phyloP scores from a whole-genome alignment of 2,888 invertebrate species.

The Eubasilissa splendida region DNA sequence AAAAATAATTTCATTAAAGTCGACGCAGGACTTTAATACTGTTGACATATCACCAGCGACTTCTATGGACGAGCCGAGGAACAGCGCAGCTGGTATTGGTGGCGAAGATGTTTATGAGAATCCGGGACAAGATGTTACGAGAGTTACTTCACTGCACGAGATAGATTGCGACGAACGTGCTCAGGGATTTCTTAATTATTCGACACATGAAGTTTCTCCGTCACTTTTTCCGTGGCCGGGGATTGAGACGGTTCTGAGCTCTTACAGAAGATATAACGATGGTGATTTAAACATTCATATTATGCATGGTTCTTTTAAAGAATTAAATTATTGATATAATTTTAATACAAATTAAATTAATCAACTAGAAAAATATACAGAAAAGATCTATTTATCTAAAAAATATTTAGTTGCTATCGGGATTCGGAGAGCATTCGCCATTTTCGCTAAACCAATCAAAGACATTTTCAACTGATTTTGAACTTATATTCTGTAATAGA shows the following conservation, averaged over 20 bases:
- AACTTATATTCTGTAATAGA: too few species aligned
- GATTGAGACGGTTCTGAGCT: constrained; percentile 68
- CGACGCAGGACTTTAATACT: constrained; percentile 61
- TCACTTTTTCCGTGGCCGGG: constrained; percentile 68
- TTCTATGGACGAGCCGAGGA: constrained; percentile 69
- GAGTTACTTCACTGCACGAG: constrained; percentile 7
- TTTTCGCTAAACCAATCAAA: too few species aligned
- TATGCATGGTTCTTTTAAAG: background rate
- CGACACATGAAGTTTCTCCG: constrained; percentile 46
- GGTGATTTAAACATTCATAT: constrained; percentile 64
- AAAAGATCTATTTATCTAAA: too few species aligned
- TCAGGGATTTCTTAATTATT: constrained; percentile 20
- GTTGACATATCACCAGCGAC: constrained; percentile 64
- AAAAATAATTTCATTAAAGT: constrained; percentile 67
- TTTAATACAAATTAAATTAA: too few species aligned
- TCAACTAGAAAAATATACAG: too few species aligned
- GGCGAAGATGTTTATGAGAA: constrained; percentile 60
- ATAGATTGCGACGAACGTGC: constrained; percentile 11
- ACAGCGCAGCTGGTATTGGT: constrained; percentile 64
- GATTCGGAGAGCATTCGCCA: too few species aligned
- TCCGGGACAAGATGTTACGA: background rate
- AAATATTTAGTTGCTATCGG: too few species aligned
- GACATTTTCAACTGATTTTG: too few species aligned
- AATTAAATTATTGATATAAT: background rate
- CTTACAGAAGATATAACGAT: constrained; percentile 71